These are phyloP conservation scores for Arenicola marina DNA, from an alignment of 2,888 invertebrate genomes.

Conservation along the genomic window DNA sequence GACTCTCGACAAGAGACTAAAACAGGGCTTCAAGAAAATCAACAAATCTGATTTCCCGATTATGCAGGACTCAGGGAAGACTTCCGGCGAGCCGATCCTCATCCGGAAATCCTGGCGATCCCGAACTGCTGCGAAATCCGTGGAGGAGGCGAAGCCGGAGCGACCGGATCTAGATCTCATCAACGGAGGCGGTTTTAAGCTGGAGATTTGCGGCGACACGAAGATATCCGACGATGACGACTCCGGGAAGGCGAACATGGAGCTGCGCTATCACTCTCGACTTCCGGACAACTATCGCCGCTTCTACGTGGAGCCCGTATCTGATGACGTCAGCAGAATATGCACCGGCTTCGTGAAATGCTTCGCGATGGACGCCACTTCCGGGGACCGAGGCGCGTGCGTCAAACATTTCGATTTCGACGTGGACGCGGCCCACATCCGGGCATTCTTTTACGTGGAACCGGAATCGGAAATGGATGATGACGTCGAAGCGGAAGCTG, in stretches of 20 bases:
- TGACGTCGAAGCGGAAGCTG: slow-evolving; percentile 34
- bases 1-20: slow-evolving; percentile 26
- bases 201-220: slow-evolving; percentile 29
- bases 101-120: background rate
- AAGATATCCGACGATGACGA: slow-evolving; percentile 15
- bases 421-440: slow-evolving; percentile 42
- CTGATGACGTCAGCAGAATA: slow-evolving; percentile 32
- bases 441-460: slow-evolving; percentile 39
- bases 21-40: slow-evolving; percentile 24
- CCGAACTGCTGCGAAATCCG: background rate
- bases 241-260: slow-evolving; percentile 5
- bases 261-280: slow-evolving; percentile 35
- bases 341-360: slow-evolving; percentile 34
- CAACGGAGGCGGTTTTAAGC: slow-evolving; percentile 15
- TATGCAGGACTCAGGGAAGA: background rate
- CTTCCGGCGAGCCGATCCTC: background rate
- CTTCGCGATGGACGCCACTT: slow-evolving; percentile 1
- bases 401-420: slow-evolving; percentile 40
- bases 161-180: slow-evolving; percentile 6
- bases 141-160: background rate
- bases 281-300: slow-evolving; percentile 50
- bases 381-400: slow-evolving; percentile 3
- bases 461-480: slow-evolving; percentile 31
- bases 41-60: background rate
- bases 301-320: slow-evolving; percentile 49